phyloP scores from a whole-genome alignment of 2,113 vertebrate species.

The Penelope pileata region DNA sequence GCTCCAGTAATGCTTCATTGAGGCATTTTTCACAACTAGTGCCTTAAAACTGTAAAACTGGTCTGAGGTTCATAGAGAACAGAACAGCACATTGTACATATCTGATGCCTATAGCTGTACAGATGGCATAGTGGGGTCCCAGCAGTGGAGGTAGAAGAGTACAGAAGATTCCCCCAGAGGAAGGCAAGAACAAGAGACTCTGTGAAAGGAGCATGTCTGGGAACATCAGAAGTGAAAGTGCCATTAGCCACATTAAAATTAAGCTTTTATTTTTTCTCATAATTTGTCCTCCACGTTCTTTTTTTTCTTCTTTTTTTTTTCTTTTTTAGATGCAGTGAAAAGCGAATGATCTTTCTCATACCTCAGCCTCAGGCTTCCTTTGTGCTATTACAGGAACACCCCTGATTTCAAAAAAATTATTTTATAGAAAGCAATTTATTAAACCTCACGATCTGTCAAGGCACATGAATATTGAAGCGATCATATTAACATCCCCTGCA shows the following conservation, averaged over 20 bases:
- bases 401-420: constrained; percentile 7
- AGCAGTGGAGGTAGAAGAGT: neutral
- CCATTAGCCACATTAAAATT: neutral
- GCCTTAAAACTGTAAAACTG: neutral
- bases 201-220: neutral
- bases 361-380: neutral
- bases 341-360: neutral
- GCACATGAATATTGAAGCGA: constrained; percentile 47
- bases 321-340: neutral
- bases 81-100: neutral
- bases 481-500: constrained; percentile 48
- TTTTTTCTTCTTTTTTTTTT: neutral
- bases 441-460: constrained; percentile 44
- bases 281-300: neutral
- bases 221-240: neutral
- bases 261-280: neutral
- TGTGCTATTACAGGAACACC: constrained; percentile 6
- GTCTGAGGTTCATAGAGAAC: neutral
- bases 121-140: neutral
- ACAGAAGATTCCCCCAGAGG: neutral
- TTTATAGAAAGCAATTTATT: constrained; percentile 41
- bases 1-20: neutral
- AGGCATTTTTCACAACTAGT: neutral
- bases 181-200: neutral
- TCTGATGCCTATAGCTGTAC: neutral